Evolutionary conservation across 2,797 vertebrate genomes (phyloP).

Genomic region (Denticeps clupeoides): DNA sequence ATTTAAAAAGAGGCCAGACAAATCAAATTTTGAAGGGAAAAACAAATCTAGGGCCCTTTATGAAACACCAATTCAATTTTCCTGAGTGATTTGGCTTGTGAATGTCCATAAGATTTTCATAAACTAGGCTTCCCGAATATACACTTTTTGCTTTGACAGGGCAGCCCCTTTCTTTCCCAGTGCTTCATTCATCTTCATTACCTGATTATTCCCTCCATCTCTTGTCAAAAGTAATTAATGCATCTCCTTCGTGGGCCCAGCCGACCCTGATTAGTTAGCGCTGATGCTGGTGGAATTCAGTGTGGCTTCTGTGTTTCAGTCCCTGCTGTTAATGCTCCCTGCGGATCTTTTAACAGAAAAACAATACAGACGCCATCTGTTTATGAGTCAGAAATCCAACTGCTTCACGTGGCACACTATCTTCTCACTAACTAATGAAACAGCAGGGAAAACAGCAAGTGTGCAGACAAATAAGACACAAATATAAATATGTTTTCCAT

Average conservation of each 20-base stretch:
- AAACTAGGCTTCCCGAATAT: not conserved
- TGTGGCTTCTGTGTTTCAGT: not conserved
- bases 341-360: slow-evolving; percentile 30
- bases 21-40: too few species aligned
- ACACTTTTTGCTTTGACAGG: slow-evolving; percentile 17
- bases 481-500: slow-evolving; percentile 19
- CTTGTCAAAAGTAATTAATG: slow-evolving; percentile 36
- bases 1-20: too few species aligned
- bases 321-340: slow-evolving; percentile 24
- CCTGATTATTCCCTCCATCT: slow-evolving; percentile 27
- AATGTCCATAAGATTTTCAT: not conserved
- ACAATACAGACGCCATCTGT: slow-evolving; percentile 40
- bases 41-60: too few species aligned
- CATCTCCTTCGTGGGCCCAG: slow-evolving; percentile 16
- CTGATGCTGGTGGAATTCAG: slow-evolving; percentile 22
- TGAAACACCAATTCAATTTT: too few species aligned
- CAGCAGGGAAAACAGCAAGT: slow-evolving; percentile 15
- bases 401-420: slow-evolving; percentile 15
- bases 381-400: slow-evolving; percentile 23
- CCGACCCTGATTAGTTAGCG: slow-evolving; percentile 29
- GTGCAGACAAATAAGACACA: slow-evolving; percentile 6
- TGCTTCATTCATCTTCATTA: slow-evolving; percentile 43
- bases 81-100: too few species aligned
- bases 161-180: slow-evolving; percentile 11
- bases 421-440: slow-evolving; percentile 13